Evolutionary conservation across 2,797 vertebrate genomes (phyloP).

Genomic region (Falco peregrinus): DNA sequence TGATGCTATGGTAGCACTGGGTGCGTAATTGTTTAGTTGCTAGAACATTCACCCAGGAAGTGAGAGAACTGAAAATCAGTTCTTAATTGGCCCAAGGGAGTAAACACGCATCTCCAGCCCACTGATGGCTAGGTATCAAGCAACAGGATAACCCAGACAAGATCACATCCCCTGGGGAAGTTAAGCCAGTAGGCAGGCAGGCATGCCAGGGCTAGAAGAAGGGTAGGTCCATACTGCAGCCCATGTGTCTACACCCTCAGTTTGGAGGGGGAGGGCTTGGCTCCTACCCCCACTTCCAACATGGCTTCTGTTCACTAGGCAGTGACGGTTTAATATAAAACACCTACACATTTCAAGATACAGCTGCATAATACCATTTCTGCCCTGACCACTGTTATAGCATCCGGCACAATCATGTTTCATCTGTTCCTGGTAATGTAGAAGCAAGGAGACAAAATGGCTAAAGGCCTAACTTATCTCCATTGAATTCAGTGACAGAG

Average conservation of each 20-base stretch:
- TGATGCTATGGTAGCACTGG: neutral
- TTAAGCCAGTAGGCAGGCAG: neutral
- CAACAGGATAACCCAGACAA: neutral
- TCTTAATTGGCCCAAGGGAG: neutral
- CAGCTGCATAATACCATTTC: neutral
- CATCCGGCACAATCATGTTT: neutral
- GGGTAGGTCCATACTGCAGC: neutral
- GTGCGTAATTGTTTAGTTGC: neutral
- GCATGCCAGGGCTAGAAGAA: neutral
- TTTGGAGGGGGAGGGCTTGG: neutral
- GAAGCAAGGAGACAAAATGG: neutral
- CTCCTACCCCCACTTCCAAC: neutral
- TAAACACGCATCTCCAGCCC: neutral
- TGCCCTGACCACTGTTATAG: neutral
- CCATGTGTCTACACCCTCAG: neutral
- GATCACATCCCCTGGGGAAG: neutral
- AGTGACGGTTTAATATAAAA: neutral
- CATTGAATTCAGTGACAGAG: neutral
- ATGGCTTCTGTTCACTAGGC: neutral
- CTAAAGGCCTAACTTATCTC: neutral
- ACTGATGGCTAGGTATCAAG: neutral
- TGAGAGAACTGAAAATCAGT: neutral
- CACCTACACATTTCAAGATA: neutral
- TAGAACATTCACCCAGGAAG: neutral
- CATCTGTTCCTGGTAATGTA: neutral